phyloP scores from a whole-genome alignment of 2,113 vertebrate species.

The Blennius ocellaris region DNA sequence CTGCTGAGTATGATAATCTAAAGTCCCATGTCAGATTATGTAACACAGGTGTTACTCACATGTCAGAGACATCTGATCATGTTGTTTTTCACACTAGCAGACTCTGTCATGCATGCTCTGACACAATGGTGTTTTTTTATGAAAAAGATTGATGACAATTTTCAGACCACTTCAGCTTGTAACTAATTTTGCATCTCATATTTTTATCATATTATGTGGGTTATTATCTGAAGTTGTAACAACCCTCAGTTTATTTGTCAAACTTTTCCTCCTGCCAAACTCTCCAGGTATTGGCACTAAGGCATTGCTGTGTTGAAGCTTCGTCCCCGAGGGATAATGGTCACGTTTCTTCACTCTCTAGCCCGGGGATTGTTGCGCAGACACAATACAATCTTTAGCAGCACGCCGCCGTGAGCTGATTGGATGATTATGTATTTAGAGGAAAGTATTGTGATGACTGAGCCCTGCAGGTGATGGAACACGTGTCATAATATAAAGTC shows the following conservation, averaged over 20 bases:
- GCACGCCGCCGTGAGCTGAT: constrained; percentile 36
- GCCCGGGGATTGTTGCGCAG: constrained; percentile 70
- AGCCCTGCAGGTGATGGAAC: constrained; percentile 27
- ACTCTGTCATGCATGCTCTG: neutral
- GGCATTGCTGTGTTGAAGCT: constrained; percentile 77
- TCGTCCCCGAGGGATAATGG: constrained; percentile 81
- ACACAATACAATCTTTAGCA: constrained; percentile 69
- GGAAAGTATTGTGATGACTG: constrained; percentile 54
- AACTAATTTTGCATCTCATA: too few species aligned
- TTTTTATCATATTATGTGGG: too few species aligned
- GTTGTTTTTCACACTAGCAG: neutral
- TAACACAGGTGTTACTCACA: constrained; percentile 68
- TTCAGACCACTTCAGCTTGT: too few species aligned
- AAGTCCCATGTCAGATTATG: constrained; percentile 54
- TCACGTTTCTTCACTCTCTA: constrained; percentile 78
- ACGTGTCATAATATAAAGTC: constrained; percentile 32
- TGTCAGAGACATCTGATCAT: constrained; percentile 52
- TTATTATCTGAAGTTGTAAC: too few species aligned
- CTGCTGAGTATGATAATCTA: constrained; percentile 47
- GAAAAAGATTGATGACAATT: too few species aligned
- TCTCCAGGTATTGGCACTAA: constrained; percentile 65
- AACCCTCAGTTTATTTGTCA: neutral
- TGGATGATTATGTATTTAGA: constrained; percentile 57
- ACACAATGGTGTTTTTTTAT: too few species aligned
- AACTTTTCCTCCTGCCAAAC: constrained; percentile 81